phyloP scores from a whole-genome alignment of 2,888 invertebrate species.

The Steromphala cineraria region DNA sequence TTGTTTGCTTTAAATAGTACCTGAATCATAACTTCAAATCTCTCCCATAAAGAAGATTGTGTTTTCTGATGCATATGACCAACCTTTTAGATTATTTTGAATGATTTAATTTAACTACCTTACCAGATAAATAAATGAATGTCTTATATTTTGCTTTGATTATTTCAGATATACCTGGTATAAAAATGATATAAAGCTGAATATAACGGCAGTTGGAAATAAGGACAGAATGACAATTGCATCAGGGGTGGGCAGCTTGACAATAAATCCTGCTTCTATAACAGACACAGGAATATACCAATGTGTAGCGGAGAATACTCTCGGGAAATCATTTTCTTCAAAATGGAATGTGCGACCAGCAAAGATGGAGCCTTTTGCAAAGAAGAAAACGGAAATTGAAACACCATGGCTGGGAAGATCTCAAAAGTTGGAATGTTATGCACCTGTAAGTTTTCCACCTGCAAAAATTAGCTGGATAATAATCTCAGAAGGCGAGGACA shows the following conservation, averaged over 20 bases:
- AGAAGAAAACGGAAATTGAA: constrained; percentile 21
- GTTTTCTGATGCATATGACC: too few relatives aligned
- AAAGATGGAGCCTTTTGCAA: constrained; percentile 46
- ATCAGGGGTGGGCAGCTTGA: constrained; percentile 46
- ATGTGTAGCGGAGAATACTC: constrained; percentile 94
- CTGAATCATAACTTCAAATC: too few relatives aligned
- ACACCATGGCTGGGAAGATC: constrained; percentile 82
- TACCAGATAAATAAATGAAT: too few relatives aligned
- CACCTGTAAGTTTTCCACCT: constrained; percentile 81
- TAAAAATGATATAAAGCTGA: constrained; percentile 55
- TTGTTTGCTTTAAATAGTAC: too few relatives aligned
- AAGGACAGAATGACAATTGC: constrained; percentile 26
- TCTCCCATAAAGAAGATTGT: too few relatives aligned
- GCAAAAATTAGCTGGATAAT: constrained; percentile 39
- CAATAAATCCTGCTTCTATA: constrained; percentile 44
- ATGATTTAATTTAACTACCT: too few relatives aligned
- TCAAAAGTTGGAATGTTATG: constrained; percentile 90
- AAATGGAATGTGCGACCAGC: constrained; percentile 96
- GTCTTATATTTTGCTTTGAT: neutral
- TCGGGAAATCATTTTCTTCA: constrained; percentile 95
- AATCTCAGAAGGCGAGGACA: constrained; percentile 79
- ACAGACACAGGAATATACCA: constrained; percentile 95
- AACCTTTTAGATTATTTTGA: too few relatives aligned
- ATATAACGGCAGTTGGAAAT: constrained; percentile 33
- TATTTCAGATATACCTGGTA: constrained; percentile 61